These are phyloP conservation scores for Sussaba pulchella DNA, from an alignment of 2,888 invertebrate genomes.

Conservation along the genomic window DNA sequence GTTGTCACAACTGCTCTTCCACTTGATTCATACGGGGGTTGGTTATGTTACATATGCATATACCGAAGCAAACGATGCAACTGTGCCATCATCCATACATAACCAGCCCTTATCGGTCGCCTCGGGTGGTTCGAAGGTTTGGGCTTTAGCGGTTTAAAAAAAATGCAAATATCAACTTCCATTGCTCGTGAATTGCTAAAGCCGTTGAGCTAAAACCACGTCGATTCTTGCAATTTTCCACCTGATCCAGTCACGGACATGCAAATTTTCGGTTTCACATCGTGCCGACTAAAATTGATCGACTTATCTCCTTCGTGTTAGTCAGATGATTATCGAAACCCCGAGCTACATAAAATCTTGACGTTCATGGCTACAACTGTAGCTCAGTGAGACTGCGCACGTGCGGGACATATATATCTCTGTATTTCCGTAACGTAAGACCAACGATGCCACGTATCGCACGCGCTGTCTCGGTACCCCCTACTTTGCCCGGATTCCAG, in stretches of 20 bases:
- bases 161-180: too few species aligned
- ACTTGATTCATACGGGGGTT: conserved; percentile 45
- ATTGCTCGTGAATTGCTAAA: too few species aligned
- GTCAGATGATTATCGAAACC: background rate
- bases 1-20: background rate
- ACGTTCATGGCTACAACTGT: conserved; percentile 4
- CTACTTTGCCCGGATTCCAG: conserved; percentile 54
- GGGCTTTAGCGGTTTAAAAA: too few species aligned
- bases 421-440: conserved; percentile 43
- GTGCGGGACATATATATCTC: conserved; percentile 46
- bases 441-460: conserved; percentile 41
- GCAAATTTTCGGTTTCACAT: too few species aligned
- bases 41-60: background rate
- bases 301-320: background rate
- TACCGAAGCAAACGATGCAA: background rate
- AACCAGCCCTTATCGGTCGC: too few species aligned
- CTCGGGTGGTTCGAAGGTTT: too few species aligned
- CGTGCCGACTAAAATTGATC: too few species aligned
- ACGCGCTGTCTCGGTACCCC: conserved; percentile 31
- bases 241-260: too few species aligned
- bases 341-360: background rate
- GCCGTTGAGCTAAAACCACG: too few species aligned
- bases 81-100: too few species aligned
- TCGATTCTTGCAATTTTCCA: too few species aligned
- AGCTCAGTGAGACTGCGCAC: conserved; percentile 45